phyloP scores from a whole-genome alignment of 2,888 invertebrate species.

The Willowsia nigromaculata region DNA sequence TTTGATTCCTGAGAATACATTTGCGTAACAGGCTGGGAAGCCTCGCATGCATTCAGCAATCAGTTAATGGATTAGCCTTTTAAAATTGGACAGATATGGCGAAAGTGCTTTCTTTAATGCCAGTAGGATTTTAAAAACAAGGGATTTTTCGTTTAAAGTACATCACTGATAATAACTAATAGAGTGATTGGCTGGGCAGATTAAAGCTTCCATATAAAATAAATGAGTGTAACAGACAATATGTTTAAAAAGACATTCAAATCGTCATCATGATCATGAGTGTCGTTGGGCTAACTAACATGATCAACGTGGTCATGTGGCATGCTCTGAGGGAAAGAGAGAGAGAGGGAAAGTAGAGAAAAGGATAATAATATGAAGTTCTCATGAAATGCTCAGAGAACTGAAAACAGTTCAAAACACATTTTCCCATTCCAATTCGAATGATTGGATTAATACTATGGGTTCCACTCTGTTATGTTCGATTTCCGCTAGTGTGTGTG shows the following conservation, averaged over 20 bases:
- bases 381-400: slow-evolving; percentile 31
- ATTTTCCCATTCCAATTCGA: slow-evolving; percentile 45
- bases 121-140: not conserved
- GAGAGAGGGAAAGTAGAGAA: not conserved
- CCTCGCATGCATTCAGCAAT: too few relatives aligned
- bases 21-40: too few relatives aligned
- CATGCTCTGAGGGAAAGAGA: not conserved
- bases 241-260: not conserved
- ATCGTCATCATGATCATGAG: not conserved
- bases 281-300: slow-evolving; percentile 10
- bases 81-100: not conserved
- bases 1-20: too few relatives aligned
- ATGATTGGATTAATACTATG: slow-evolving; percentile 52
- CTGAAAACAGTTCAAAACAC: too few relatives aligned
- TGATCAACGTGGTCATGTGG: not conserved
- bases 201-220: not conserved
- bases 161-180: not conserved
- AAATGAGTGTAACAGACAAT: not conserved
- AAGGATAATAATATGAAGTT: slow-evolving; percentile 42
- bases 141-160: not conserved
- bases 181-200: not conserved
- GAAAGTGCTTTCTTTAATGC: not conserved
- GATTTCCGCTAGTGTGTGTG: slow-evolving; percentile 21
- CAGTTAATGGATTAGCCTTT: too few relatives aligned
- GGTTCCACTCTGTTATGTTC: slow-evolving; percentile 49